Evolutionary conservation across 2,113 vertebrate genomes (phyloP), one percentile per base, ranked within the genome.

Genomic region (Anguilla japonica): DNA sequence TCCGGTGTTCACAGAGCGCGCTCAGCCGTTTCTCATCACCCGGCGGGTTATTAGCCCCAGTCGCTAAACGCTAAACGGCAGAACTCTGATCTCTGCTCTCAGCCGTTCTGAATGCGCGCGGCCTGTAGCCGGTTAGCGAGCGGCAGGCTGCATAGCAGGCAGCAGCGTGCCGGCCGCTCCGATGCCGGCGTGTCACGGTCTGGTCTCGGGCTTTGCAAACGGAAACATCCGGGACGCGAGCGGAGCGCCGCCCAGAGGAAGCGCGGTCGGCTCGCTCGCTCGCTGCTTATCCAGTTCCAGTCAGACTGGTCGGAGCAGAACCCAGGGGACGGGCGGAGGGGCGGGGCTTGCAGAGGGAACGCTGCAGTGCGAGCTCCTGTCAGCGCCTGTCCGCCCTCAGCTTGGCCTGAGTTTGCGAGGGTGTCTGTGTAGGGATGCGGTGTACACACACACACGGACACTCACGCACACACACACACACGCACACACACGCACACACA

Each of bases 281-380:
- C 79, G 79, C 79, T 20, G 84, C 60, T 41, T 80, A 84, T 82
- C 63, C 7, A 75, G 40, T 18, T 60, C 14, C 15, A 57, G 43
- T 40, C 1, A 85, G 85, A 87, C 86, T 29, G 79, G 86, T 87
- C 63, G 1, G 80, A 26, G 18, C 15, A 41, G 39, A 80, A 80
- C 2, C 6, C 29, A 39, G 34, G 34, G 34, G 29, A 40, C 39
- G 16, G 29, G 14, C 5, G 43, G 43, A 14, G 50, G 50, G 50
- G 50, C 5, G 8, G 50, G 8, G 50, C 13, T 53, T 53, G 11
- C 34, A n/a, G n/a, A 75, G n/a, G 11, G 16, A 80, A 15, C 2
- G 1, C 15, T 41, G 22, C 60, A 26, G 60, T 2, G 16, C 40
- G 3, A 4, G 2, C 4, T 41, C 79, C 78, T 79, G 3, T 79